Evolutionary conservation across 2,888 invertebrate genomes (phyloP).

Genomic region (Ethmia dodecea): DNA sequence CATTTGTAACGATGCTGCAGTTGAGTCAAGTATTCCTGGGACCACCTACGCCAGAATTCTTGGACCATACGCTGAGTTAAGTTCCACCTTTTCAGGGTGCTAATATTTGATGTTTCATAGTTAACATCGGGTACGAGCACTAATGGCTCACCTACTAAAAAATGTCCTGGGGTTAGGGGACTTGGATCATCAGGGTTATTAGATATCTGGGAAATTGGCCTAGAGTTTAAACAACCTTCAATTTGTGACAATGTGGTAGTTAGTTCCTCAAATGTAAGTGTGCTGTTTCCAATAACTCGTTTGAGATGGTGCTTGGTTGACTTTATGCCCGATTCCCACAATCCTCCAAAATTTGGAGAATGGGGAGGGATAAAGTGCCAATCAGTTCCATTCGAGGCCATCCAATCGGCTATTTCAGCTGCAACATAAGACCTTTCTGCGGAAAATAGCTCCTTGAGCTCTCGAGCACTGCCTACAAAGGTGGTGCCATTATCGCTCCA

Average conservation of each 20-base stretch:
- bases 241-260: slow-evolving; percentile 15
- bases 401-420: neutral
- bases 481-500: neutral
- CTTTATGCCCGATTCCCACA: slow-evolving; percentile 8
- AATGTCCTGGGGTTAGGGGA: slow-evolving; percentile 18
- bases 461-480: neutral
- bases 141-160: slow-evolving; percentile 17
- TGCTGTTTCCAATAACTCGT: slow-evolving; percentile 14
- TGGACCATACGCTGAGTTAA: slow-evolving; percentile 13
- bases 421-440: neutral
- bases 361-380: slow-evolving; percentile 20
- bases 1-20: slow-evolving; percentile 19
- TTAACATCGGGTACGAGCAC: slow-evolving; percentile 13
- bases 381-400: slow-evolving; percentile 3
- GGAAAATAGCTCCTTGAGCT: neutral
- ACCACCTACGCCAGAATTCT: slow-evolving; percentile 14
- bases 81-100: slow-evolving; percentile 15
- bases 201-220: slow-evolving; percentile 8
- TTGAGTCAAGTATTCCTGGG: slow-evolving; percentile 3
- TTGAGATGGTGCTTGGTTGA: slow-evolving; percentile 11
- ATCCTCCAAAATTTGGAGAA: slow-evolving; percentile 18
- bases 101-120: slow-evolving; percentile 8
- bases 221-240: slow-evolving; percentile 18
- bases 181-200: slow-evolving; percentile 4
- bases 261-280: slow-evolving; percentile 18